Base-by-base conservation (phyloP, 2,113 vertebrate species). In the Malurus melanocephalus region DNA sequence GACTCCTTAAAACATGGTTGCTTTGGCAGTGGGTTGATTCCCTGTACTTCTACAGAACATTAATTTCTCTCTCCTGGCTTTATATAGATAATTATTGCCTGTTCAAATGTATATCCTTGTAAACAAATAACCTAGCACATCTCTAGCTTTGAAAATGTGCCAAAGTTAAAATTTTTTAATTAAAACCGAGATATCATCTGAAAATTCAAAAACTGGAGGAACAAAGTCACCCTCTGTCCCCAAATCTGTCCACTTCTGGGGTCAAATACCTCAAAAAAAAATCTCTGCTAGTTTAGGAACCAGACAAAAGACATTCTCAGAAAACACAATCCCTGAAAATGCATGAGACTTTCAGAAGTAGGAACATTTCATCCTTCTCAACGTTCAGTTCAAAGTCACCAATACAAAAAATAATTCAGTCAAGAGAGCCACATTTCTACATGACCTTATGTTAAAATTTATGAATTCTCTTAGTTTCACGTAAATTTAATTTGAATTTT, bases 251-350 rank as follows among this genome's bases (percentile, higher is more conserved):
- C 0, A 5, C 43, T 77, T 75, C 27, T 65, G 40, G 79, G 13
- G 40, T 74, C 15, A 11, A 76, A 11, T 38, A 43, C 21, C 43
- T 69, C 13, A 56, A 52, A 73, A 52, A 52, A 45, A 45, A 24
- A 4, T 0, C 4, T 4, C 5, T 2, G 9, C 15, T 42, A 69
- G 14, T 3, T 49, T 60, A 64, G 16, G 3, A 87, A 10, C 5
- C n/a, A 81, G 74, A 48, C 13, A 49, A 17, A 85, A 53, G n/a
- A 33, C 6, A 32, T 51, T 80, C 15, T 88, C 57, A 71, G n/a
- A 66, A 81, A 79, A 46, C 5, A 11, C 33, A 62, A 26, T 59
- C 75, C 19, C 28, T 69, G 51, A 73, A 87, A 93, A 86, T 53
- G 12, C 46, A 48, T 20, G 15, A 83, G n/a, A 78, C 26, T 78